Percentiles rank a stretch among this genome's conserved stretches.
phyloP scores from a whole-genome alignment of 2,888 invertebrate genomes.

The Dynastes hyllus region DNA sequence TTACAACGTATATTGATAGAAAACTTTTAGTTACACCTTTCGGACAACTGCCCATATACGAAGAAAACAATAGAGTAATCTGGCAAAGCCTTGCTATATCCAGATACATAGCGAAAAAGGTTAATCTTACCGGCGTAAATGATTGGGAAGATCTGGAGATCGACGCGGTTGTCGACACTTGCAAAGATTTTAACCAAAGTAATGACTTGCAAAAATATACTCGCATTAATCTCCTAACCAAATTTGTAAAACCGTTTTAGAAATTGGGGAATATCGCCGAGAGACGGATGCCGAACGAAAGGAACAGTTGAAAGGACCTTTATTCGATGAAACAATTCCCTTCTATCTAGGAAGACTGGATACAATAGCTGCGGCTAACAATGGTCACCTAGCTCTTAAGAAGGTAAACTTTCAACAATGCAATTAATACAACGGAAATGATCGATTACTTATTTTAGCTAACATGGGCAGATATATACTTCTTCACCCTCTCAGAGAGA shows the following conservation, averaged over 20 bases:
- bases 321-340: slow-evolving; percentile 73
- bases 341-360: slow-evolving; percentile 75
- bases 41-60: slow-evolving; percentile 78
- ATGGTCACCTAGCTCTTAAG: slow-evolving; percentile 75
- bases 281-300: slow-evolving; percentile 71
- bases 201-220: slow-evolving; percentile 60
- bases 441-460: slow-evolving; percentile 28
- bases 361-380: slow-evolving; percentile 74
- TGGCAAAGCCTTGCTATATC: slow-evolving; percentile 77
- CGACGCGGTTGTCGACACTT: slow-evolving; percentile 76
- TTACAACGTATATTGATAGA: not conserved
- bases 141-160: slow-evolving; percentile 77
- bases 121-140: slow-evolving; percentile 74
- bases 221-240: too few species aligned
- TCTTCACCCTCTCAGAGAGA: slow-evolving; percentile 14
- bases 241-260: slow-evolving; percentile 61
- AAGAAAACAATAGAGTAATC: slow-evolving; percentile 77
- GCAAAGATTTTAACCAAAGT: slow-evolving; percentile 77
- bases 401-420: slow-evolving; percentile 27
- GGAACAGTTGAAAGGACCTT: slow-evolving; percentile 70
- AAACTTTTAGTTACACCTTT: slow-evolving; percentile 74
- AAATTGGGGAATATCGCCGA: slow-evolving; percentile 71
- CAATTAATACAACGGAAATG: not conserved
- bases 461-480: slow-evolving; percentile 46
- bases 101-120: slow-evolving; percentile 78